phyloP scores from a whole-genome alignment of 2,888 invertebrate genomes.

The Unio pictorum region DNA sequence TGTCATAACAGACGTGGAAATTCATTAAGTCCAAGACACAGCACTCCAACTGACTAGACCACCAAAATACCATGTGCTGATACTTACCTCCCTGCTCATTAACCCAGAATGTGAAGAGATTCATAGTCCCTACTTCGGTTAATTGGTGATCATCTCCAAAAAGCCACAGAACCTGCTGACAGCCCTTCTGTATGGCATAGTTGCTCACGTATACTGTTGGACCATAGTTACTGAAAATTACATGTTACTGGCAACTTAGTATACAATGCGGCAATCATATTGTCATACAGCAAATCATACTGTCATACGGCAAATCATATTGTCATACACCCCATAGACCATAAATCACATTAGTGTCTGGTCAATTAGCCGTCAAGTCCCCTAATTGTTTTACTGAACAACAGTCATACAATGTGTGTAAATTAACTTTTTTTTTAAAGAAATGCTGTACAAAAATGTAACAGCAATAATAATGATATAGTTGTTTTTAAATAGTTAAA shows the following conservation, averaged over 20 bases:
- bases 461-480: too few relatives aligned
- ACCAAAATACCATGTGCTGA: not conserved
- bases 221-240: constrained; percentile 73
- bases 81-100: constrained; percentile 90
- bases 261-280: not conserved
- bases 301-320: not conserved
- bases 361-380: too few relatives aligned
- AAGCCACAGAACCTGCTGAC: constrained; percentile 97
- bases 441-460: too few relatives aligned
- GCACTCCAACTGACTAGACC: not conserved
- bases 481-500: too few relatives aligned
- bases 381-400: too few relatives aligned
- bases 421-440: too few relatives aligned
- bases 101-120: constrained; percentile 90
- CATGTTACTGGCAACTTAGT: not conserved
- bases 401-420: too few relatives aligned
- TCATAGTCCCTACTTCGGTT: constrained; percentile 99
- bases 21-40: too few relatives aligned
- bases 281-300: not conserved
- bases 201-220: constrained; percentile 75
- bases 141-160: constrained; percentile 93
- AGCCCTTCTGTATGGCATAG: constrained; percentile 84
- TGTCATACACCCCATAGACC: not conserved
- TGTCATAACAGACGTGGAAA: too few relatives aligned
- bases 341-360: not conserved